Base-by-base conservation (phyloP, 2,797 vertebrate genomes). In the Gambusia yucatana region DNA sequence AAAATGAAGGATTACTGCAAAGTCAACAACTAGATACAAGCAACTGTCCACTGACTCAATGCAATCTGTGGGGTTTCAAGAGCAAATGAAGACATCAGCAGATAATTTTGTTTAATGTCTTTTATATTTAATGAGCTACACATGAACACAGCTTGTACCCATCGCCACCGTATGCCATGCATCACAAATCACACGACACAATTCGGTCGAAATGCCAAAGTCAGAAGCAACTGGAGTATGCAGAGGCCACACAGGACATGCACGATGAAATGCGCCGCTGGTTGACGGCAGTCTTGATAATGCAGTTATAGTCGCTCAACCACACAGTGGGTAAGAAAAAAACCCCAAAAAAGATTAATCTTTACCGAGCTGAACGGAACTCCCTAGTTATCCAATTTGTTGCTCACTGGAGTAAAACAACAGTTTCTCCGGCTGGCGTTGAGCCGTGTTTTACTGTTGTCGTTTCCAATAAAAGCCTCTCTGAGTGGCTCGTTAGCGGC, bases 391-490 rank as follows among this genome's bases (percentile, higher is more conserved):
- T 86, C 84, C 75, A 78, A 91, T 92, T 89, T 90, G 81, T 85
- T 83, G 86, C 74, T 82, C 70, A 80, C 82, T 84, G 75, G 71
- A 82, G 82, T 86, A 88, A 87, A 93, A 91, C 86, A 87, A 76
- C 80, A 77, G 16, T 88, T 86, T 70, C 69, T 47, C 61, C 71
- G 22, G 59, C 28, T 59, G n/a, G 50, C 30, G 7, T 43, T 7
- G 61, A 63, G 70, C 72, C 69, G 36, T 77, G 59, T 88, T 84
- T 75, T 39, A 81, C 80, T 75, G 82, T 84, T 79, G 72, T 79
- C 1, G 6, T 84, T 84, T 72, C 77, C 71, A 71, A 87, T 83
- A 82, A 86, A 91, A 72, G 75, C 76, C 44, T 46, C 81, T 87
- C 85, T 76, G 75, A 81, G 83, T 72, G 83, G 80, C 88, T 82